These are phyloP conservation scores for Apodemus agrarius DNA, from an alignment of 2,797 vertebrate genomes.

Conservation along the genomic window DNA sequence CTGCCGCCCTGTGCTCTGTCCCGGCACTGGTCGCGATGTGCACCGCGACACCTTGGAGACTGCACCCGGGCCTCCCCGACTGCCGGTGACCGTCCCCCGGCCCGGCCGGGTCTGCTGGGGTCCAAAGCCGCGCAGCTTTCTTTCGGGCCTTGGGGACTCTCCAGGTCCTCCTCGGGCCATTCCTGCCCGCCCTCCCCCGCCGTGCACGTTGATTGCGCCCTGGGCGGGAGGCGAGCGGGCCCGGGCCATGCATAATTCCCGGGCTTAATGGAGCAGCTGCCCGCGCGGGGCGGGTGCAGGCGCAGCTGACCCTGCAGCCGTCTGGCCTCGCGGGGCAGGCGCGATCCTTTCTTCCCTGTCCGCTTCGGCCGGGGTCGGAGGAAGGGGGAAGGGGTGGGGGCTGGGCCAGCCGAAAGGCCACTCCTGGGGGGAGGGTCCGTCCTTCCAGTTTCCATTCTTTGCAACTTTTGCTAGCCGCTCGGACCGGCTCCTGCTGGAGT, in stretches of 20 bases:
- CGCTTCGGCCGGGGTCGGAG: slow-evolving; percentile 65
- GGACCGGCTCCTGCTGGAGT: background rate
- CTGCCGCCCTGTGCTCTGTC: background rate
- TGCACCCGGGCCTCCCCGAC: background rate
- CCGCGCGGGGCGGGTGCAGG: slow-evolving; percentile 84
- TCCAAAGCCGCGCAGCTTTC: background rate
- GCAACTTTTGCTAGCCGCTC: slow-evolving; percentile 43
- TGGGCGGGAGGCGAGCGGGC: slow-evolving; percentile 71
- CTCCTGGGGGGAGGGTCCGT: background rate
- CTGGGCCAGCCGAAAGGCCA: background rate
- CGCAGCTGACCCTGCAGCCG: slow-evolving; percentile 83
- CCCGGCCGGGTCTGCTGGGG: background rate
- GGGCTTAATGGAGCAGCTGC: slow-evolving; percentile 87
- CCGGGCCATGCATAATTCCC: slow-evolving; percentile 84
- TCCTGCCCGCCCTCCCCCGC: slow-evolving; percentile 72
- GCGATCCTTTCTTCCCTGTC: slow-evolving; percentile 85
- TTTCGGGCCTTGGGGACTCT: background rate
- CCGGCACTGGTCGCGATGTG: background rate
- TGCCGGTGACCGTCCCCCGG: too few relatives aligned
- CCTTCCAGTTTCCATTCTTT: background rate
- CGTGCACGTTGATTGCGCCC: slow-evolving; percentile 63
- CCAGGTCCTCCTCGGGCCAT: slow-evolving; percentile 28
- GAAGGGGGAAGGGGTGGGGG: slow-evolving; percentile 20
- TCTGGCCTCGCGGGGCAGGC: slow-evolving; percentile 81
- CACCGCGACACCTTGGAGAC: background rate